A percentile compares a stretch with the other conserved stretches of the same genome.
These are phyloP conservation scores for Sipha maydis DNA, from an alignment of 2,888 invertebrate species.

Conservation along the genomic window DNA sequence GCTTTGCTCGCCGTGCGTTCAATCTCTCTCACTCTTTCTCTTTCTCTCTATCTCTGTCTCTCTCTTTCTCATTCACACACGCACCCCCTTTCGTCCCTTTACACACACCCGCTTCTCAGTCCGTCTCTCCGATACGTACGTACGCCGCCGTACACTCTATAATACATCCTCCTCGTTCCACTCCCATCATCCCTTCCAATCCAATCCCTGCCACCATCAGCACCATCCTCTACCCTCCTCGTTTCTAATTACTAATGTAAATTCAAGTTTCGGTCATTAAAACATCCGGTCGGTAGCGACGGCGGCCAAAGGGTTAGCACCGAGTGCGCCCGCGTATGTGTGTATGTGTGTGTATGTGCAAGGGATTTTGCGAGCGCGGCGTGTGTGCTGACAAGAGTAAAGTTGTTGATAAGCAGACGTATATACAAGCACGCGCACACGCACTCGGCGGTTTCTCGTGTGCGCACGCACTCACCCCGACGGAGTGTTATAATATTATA, in stretches of 20 bases:
- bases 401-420: conserved; percentile 58
- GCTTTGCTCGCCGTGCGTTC: conserved; percentile 23
- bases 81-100: too few relatives aligned
- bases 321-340: not conserved
- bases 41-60: not conserved
- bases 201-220: too few relatives aligned
- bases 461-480: too few relatives aligned
- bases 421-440: not conserved
- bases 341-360: conserved; percentile 13
- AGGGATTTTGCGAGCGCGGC: conserved; percentile 36
- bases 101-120: not conserved
- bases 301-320: conserved; percentile 29
- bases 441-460: not conserved
- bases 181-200: not conserved
- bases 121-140: not conserved
- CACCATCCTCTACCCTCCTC: not conserved
- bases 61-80: not conserved
- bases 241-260: conserved; percentile 60
- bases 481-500: conserved; percentile 8
- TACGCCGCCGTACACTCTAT: not conserved
- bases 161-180: not conserved
- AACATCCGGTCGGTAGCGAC: conserved; percentile 46
- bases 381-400: conserved; percentile 45
- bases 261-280: conserved; percentile 58
- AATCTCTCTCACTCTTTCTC: not conserved